Evolutionary conservation across 2,888 invertebrate species (phyloP).

Genomic region (Lapara coniferarum): DNA sequence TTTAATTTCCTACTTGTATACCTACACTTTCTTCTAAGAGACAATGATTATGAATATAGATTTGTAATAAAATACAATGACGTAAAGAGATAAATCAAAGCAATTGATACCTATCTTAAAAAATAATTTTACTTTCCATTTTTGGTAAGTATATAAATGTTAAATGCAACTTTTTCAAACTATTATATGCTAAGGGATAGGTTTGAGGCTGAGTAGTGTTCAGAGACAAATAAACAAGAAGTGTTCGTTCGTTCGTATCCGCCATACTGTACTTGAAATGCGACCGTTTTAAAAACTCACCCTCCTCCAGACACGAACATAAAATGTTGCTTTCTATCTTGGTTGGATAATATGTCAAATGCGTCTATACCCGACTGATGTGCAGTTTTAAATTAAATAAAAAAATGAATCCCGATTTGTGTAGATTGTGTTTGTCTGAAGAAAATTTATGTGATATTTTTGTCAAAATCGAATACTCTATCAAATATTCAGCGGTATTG

Average conservation of each 20-base stretch:
- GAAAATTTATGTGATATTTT: constrained; percentile 38
- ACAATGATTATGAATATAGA: too few species aligned
- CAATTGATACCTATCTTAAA: too few species aligned
- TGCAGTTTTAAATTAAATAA: background rate
- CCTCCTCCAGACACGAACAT: background rate
- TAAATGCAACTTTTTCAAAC: too few species aligned
- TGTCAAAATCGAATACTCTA: background rate
- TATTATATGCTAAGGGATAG: too few species aligned
- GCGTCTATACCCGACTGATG: constrained; percentile 10
- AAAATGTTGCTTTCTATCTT: background rate
- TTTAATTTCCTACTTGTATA: background rate
- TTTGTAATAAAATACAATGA: too few species aligned
- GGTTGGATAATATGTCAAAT: background rate
- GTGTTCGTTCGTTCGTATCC: background rate
- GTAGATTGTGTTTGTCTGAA: constrained; percentile 44
- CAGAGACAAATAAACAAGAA: too few species aligned
- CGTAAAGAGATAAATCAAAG: too few species aligned
- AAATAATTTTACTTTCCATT: too few species aligned
- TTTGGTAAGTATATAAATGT: too few species aligned
- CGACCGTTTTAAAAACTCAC: background rate
- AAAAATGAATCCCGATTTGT: constrained; percentile 28
- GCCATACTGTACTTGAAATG: background rate
- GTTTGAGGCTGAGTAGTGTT: background rate
- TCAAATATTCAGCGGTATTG: background rate
- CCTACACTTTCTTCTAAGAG: too few species aligned